Evolutionary conservation across 2,113 vertebrate genomes (phyloP), one percentile per base, ranked within the genome.

Genomic region (Pogonocichla stellata): DNA sequence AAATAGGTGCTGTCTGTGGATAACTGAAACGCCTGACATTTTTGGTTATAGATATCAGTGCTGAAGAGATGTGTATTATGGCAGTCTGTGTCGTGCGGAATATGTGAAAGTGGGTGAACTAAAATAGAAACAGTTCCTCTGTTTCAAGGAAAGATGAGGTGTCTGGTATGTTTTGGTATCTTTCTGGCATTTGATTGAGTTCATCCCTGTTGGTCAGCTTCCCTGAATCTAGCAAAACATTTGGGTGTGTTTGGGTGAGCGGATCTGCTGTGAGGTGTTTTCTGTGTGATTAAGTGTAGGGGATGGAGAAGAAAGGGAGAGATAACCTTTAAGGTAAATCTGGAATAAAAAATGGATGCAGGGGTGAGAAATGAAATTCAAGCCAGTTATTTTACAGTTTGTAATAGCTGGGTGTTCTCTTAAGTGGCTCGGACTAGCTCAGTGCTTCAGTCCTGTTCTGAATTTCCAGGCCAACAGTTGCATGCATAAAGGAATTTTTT

Each of bases 1-100:
- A 95, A 95, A 74, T 96, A 94, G 93, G 96, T 95, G 57, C 97
- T 98, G 95, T 95, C 92, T 95, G 96, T 4, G 17, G 95, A 84
- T 94, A 81, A 83, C 93, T 96, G 92, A 69, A 89, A 74, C 24
- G 81, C 96, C 86, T 92, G 43, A 73, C 54, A 43, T 94, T 97
- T 91, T 94, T 92, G 53, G 92, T 86, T 90, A 51, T 81, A 88
- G 92, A 93, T 73, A 69, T 26, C 73, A 71, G 61, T 88, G 51
- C 85, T 25, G 26, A 73, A 71, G 81, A 78, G 47, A n/a, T 70
- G 93, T 82, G 9, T 51, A 25, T 74, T 82, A 36, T 48, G 83
- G 53, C 34, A 40, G n/a, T 23, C 65, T 97, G 78, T 90, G 51
- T 65, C 85, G 29, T 87, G 77, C 69, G 58, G 67, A 82, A 36